Conservation (phyloP, 1,140 invertebrate genomes). For the Oncopodura yosiiana region DNA sequence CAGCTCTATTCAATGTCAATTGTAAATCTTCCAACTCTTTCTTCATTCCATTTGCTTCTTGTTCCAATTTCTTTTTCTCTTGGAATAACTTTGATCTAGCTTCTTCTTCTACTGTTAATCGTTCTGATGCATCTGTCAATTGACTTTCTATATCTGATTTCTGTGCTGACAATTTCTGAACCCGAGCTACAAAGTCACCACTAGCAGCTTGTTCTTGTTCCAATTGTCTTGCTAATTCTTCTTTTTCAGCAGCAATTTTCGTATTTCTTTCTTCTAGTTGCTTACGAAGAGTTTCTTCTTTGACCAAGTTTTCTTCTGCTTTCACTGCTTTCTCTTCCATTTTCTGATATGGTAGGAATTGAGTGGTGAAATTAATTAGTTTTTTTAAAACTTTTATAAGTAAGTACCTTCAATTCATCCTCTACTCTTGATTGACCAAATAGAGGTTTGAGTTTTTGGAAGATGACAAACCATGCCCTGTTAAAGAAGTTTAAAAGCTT, state of each 20-base stretch:
- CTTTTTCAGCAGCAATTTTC: constrained; percentile 3
- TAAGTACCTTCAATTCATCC: too few relatives aligned
- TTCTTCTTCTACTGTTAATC: not conserved
- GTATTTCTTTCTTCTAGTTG: constrained; percentile 37
- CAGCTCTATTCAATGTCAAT: constrained; percentile 87
- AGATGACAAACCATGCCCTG: too few relatives aligned
- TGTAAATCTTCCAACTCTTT: constrained; percentile 90
- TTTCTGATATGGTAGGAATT: too few relatives aligned
- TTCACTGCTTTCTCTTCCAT: constrained; percentile 21
- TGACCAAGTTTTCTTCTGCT: constrained; percentile 28
- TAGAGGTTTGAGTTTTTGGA: constrained; percentile 12
- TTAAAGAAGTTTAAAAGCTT: too few relatives aligned
- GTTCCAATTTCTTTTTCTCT: constrained; percentile 86
- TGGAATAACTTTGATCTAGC: not conserved
- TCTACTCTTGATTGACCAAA: constrained; percentile 53
- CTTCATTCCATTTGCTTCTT: constrained; percentile 81
- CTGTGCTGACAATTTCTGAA: not conserved
- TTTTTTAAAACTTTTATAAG: constrained; percentile 82
- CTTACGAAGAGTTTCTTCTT: constrained; percentile 51
- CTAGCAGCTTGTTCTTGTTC: constrained; percentile 14
- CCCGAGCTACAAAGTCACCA: not conserved
- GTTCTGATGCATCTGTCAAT: not conserved
- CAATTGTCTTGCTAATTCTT: constrained; percentile 37
- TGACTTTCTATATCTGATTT: not conserved
- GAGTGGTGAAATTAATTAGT: constrained; percentile 84